Base-by-base conservation (phyloP, 2,888 invertebrate species). In the Piscicola geometra region DNA sequence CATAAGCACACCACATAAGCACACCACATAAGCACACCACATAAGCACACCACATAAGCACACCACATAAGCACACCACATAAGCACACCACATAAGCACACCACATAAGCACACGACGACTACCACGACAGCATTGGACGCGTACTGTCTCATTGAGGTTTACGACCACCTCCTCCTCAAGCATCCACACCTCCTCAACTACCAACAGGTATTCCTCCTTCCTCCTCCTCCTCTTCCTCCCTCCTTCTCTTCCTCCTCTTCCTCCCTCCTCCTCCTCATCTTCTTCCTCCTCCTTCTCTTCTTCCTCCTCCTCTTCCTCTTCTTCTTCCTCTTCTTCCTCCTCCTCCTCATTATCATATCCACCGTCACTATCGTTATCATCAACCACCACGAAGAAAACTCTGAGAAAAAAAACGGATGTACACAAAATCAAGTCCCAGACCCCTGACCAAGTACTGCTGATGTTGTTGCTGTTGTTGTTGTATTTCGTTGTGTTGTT, bases 71-170 rank as follows among this genome's bases (percentile, higher is more conserved):
- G n/a, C n/a, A n/a, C n/a, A n/a, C n/a, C n/a, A n/a, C n/a, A n/a
- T n/a, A n/a, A n/a, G n/a, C n/a, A n/a, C n/a, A n/a, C n/a, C n/a
- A n/a, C n/a, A n/a, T n/a, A n/a, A n/a, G n/a, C n/a, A n/a, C n/a
- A n/a, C 41, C 2, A 25, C 36, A n/a, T 3, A 3, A 9, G 1
- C 3, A 28, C 30, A 74, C 25, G 28, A 32, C 25, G 76, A 84
- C 81, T n/a, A n/a, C n/a, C n/a, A n/a, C n/a, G n/a, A 64, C 81
- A 89, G 93, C 94, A 47, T 86, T 93, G 74, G 95, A 96, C 88
- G 93, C 94, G 0, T 91, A 90, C 86, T 93, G 94, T 81, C 87
- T 96, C 76, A 84, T 95, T 80, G 90, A 93, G 86, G 88, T 94
- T 52, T 93, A 92, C 86, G 88, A 90, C 75, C 89, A 88, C 68